A percentile compares a stretch with the other conserved stretches of the same genome.
These are phyloP conservation scores for Eremophila alpestris DNA, from an alignment of 2,797 vertebrate species.

Conservation along the genomic window DNA sequence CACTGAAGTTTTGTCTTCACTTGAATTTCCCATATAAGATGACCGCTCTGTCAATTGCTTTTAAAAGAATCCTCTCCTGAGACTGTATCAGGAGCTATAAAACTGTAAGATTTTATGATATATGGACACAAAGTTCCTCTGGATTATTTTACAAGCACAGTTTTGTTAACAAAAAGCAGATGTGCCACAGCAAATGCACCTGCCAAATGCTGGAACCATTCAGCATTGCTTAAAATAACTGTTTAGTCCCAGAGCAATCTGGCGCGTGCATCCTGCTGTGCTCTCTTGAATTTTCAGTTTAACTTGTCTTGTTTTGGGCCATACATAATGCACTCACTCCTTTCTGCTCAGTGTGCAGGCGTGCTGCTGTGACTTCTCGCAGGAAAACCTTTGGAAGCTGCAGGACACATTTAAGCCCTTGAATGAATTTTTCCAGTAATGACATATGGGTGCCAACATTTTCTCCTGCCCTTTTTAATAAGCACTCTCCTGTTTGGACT, in stretches of 20 bases:
- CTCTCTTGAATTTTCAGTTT: slow-evolving; percentile 15
- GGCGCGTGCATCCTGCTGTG: rapidly evolving
- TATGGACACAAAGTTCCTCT: neutral
- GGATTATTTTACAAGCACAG: neutral
- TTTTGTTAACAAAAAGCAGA: slow-evolving; percentile 18
- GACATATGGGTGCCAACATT: neutral
- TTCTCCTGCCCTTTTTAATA: slow-evolving; percentile 46
- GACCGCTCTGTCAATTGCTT: neutral
- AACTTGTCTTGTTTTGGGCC: neutral
- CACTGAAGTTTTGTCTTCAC: neutral
- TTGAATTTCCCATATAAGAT: neutral
- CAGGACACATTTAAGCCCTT: slow-evolving; percentile 25
- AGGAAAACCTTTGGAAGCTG: slow-evolving; percentile 17
- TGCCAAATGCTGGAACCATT: neutral
- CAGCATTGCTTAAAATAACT: slow-evolving; percentile 9
- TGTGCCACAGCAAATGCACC: neutral
- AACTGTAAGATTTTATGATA: neutral
- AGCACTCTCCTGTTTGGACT: neutral
- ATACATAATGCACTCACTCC: neutral
- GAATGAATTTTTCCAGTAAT: slow-evolving; percentile 23
- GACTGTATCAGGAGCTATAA: neutral
- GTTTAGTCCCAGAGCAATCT: neutral
- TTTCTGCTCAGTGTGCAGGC: neutral
- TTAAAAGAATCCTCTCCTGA: neutral
- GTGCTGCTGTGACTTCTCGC: slow-evolving; percentile 1